Evolutionary conservation across 2,113 vertebrate genomes (phyloP).

Genomic region (Ardeotis arabs): DNA sequence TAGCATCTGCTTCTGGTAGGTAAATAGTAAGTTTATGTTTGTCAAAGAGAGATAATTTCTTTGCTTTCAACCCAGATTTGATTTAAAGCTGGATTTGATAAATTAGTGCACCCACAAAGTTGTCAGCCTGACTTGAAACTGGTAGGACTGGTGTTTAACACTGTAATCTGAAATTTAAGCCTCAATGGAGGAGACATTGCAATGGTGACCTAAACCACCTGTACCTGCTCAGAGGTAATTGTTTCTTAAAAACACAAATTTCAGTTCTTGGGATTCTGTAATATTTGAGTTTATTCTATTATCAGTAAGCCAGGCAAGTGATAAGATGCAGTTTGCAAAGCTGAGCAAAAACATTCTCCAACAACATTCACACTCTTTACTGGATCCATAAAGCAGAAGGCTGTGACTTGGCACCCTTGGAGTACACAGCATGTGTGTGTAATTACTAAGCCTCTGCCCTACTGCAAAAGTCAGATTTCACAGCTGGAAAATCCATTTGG

Average conservation of each 20-base stretch:
- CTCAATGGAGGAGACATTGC: rapidly evolving
- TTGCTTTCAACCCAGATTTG: background rate
- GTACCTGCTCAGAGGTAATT: background rate
- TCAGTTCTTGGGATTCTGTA: background rate
- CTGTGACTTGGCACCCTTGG: background rate
- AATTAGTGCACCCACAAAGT: background rate
- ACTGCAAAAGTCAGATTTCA: background rate
- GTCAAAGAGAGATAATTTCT: background rate
- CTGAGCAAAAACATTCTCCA: background rate
- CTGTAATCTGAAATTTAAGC: background rate
- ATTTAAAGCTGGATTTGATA: background rate
- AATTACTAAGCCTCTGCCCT: background rate
- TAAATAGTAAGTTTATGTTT: background rate
- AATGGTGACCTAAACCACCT: background rate
- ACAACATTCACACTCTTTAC: background rate
- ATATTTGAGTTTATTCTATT: background rate
- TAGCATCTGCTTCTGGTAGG: background rate
- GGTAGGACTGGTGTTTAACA: background rate
- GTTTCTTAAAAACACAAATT: background rate
- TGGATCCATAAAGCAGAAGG: background rate
- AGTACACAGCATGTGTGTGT: rapidly evolving
- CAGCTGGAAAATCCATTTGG: background rate
- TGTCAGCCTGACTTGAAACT: background rate
- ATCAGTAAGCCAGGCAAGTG: background rate
- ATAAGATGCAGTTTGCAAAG: background rate